phyloP scores from a whole-genome alignment of 2,888 invertebrate species.

The Callyntrura guangdongensis region DNA sequence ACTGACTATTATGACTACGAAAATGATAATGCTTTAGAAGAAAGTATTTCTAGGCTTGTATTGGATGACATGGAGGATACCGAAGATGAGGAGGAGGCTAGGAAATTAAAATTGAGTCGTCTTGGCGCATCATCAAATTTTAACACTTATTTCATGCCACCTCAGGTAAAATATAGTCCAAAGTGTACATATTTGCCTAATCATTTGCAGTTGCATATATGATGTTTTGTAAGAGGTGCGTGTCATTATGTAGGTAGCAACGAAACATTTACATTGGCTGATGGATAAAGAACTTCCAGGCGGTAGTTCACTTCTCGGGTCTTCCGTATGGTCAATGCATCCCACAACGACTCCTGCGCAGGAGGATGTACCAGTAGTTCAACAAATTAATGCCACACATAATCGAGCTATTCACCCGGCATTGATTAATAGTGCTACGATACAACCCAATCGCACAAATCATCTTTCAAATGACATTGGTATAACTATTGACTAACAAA shows the following conservation, averaged over 20 bases:
- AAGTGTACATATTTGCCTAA: neutral
- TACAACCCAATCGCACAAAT: conserved; percentile 38
- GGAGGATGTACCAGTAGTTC: conserved; percentile 49
- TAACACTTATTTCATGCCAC: conserved; percentile 83
- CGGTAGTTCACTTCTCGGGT: conserved; percentile 83
- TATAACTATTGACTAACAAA: neutral
- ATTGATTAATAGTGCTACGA: conserved; percentile 13
- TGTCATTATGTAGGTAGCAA: conserved; percentile 79
- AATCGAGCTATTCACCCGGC: conserved; percentile 46
- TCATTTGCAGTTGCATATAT: no score
- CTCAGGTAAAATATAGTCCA: conserved; percentile 78
- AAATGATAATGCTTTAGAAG: conserved; percentile 84
- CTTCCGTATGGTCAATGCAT: conserved; percentile 85
- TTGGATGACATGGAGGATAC: conserved; percentile 85
- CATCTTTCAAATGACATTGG: conserved; percentile 46
- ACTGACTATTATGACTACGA: conserved; percentile 83
- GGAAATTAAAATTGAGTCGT: conserved; percentile 80
- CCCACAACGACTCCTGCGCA: conserved; percentile 77
- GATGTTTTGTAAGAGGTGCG: no score
- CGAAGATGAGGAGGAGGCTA: conserved; percentile 81
- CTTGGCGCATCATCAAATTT: conserved; percentile 79
- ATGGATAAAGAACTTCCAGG: conserved; percentile 84
- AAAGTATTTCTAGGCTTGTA: conserved; percentile 85
- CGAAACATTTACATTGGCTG: conserved; percentile 83
- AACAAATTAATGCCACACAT: conserved; percentile 41